These are phyloP conservation scores for Netelia inedita DNA, from an alignment of 2,888 invertebrate species.

Conservation along the genomic window DNA sequence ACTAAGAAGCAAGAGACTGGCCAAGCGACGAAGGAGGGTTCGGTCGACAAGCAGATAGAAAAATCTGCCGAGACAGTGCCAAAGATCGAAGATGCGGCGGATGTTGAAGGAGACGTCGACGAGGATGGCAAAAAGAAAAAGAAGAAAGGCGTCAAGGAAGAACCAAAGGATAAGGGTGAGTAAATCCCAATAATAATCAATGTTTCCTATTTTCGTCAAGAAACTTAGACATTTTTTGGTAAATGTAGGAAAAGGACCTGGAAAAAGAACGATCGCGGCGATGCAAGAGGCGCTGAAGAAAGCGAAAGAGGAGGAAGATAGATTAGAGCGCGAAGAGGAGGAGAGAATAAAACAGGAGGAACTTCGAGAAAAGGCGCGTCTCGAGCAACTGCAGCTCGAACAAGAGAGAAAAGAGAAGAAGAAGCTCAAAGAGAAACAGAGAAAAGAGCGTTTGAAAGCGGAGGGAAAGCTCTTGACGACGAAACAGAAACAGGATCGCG, in stretches of 20 bases:
- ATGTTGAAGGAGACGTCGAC: slow-evolving; percentile 79
- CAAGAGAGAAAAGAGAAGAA: slow-evolving; percentile 95
- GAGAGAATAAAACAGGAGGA: slow-evolving; percentile 92
- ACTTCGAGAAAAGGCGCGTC: slow-evolving; percentile 90
- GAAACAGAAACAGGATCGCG: slow-evolving; percentile 96
- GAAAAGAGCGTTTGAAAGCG: slow-evolving; percentile 96
- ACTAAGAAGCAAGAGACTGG: slow-evolving; percentile 79
- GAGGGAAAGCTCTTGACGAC: slow-evolving; percentile 97
- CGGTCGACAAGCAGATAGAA: slow-evolving; percentile 65
- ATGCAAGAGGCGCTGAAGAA: slow-evolving; percentile 97
- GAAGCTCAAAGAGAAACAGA: slow-evolving; percentile 96
- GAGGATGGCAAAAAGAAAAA: slow-evolving; percentile 86
- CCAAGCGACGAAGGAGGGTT: slow-evolving; percentile 81
- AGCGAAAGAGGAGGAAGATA: slow-evolving; percentile 95
- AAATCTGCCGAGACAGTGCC: slow-evolving; percentile 70
- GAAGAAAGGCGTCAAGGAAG: slow-evolving; percentile 85
- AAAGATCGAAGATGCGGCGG: slow-evolving; percentile 70
- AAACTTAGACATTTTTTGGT: slow-evolving; percentile 4
- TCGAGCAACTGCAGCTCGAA: slow-evolving; percentile 92
- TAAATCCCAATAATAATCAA: not conserved
- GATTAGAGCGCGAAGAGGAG: slow-evolving; percentile 90
- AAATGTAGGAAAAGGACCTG: slow-evolving; percentile 88
- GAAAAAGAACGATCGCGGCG: slow-evolving; percentile 94
- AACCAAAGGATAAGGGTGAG: slow-evolving; percentile 85
- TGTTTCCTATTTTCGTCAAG: too few species aligned